phyloP scores from a whole-genome alignment of 2,113 vertebrate genomes.

The Pachyramphus minor region DNA sequence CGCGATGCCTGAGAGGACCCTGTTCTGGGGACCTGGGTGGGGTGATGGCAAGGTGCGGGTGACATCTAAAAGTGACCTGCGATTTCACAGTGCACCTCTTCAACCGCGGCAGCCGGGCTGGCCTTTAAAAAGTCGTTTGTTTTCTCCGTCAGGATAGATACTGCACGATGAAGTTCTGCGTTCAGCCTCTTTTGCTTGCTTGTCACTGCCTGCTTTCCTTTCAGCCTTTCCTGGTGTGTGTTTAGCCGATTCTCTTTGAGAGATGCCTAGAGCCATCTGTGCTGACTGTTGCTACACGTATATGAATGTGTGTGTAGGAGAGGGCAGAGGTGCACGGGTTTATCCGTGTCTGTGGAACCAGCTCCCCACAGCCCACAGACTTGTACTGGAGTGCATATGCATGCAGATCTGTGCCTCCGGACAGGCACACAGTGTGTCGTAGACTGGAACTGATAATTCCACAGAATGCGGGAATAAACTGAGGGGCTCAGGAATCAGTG shows the following conservation, averaged over 20 bases:
- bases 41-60: neutral
- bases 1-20: neutral
- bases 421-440: neutral
- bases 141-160: neutral
- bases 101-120: neutral
- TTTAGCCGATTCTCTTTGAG: neutral
- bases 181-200: conserved; percentile 28
- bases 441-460: neutral
- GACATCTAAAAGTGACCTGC: neutral
- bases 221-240: conserved; percentile 5
- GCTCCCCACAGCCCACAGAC: neutral
- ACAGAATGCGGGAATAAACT: neutral
- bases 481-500: neutral
- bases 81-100: neutral
- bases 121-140: conserved; percentile 14
- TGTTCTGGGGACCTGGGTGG: neutral
- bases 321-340: conserved; percentile 5
- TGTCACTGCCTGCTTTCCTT: conserved; percentile 52
- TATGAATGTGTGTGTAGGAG: neutral
- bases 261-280: neutral
- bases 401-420: neutral
- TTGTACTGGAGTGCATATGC: neutral
- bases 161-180: neutral
- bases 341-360: neutral
- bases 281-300: conserved; percentile 9